Evolutionary conservation across 2,888 invertebrate genomes (phyloP).

Genomic region (Barypeithes pellucidus): DNA sequence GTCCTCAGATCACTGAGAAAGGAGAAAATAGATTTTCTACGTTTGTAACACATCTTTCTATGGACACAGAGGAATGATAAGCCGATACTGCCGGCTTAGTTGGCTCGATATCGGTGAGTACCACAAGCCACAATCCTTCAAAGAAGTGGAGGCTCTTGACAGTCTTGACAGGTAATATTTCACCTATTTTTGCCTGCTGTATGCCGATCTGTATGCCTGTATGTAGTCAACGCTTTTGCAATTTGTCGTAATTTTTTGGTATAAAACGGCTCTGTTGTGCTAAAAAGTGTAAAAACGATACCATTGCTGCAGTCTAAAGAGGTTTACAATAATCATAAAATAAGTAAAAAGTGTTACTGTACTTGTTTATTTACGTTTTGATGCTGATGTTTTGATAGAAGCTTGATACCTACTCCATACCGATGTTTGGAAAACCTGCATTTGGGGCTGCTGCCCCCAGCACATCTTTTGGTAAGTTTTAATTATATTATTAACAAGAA

Average conservation of each 20-base stretch:
- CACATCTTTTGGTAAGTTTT: conserved; percentile 68
- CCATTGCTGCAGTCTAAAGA: neutral
- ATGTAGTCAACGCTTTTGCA: too few species aligned
- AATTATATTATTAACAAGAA: conserved; percentile 15
- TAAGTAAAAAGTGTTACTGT: neutral
- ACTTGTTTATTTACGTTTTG: conserved; percentile 9
- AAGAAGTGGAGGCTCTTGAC: too few species aligned
- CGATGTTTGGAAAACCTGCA: conserved; percentile 59
- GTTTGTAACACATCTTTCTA: too few species aligned
- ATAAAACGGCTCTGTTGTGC: too few species aligned
- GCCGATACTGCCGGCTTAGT: too few species aligned
- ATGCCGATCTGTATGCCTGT: too few species aligned
- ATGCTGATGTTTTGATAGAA: conserved; percentile 7
- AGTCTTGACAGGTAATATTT: neutral
- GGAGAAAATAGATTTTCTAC: too few species aligned
- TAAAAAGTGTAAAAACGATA: neutral
- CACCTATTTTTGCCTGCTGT: too few species aligned
- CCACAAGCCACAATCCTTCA: neutral
- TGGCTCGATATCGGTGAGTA: too few species aligned
- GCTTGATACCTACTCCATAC: neutral
- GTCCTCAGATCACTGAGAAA: too few species aligned
- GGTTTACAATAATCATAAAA: neutral
- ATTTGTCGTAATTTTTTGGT: neutral
- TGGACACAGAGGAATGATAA: too few species aligned
- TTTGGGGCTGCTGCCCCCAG: conserved; percentile 65